Conservation (phyloP, 2,888 invertebrate genomes). For the Rutpela maculata region DNA sequence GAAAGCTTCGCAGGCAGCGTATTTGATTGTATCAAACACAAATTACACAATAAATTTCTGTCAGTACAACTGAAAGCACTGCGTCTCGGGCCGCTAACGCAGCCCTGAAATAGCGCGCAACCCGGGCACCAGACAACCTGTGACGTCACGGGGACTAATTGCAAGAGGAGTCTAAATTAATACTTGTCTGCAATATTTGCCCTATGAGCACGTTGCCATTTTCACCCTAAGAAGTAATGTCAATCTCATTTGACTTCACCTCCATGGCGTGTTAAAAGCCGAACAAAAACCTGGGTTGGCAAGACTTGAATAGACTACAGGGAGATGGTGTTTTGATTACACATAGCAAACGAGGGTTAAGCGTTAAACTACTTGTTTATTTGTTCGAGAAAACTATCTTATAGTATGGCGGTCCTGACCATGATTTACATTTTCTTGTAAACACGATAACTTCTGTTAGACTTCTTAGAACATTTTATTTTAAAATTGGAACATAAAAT, state of each 20-base stretch:
- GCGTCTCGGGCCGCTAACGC: slow-evolving; percentile 1
- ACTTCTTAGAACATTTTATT: too few relatives aligned
- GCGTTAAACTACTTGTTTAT: neutral
- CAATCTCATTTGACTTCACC: slow-evolving; percentile 15
- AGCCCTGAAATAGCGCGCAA: slow-evolving; percentile 20
- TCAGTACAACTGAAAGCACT: neutral
- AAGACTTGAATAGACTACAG: neutral
- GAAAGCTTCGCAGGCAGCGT: neutral
- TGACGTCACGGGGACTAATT: slow-evolving; percentile 33
- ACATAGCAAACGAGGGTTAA: neutral
- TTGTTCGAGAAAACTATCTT: neutral
- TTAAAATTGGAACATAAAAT: too few relatives aligned
- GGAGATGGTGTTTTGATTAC: neutral
- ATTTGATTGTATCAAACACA: slow-evolving; percentile 16
- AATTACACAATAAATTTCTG: slow-evolving; percentile 18
- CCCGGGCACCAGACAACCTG: slow-evolving; percentile 23
- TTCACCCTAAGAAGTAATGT: slow-evolving; percentile 16
- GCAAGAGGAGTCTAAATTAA: slow-evolving; percentile 24
- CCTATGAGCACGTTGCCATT: slow-evolving; percentile 13
- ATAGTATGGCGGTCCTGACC: neutral
- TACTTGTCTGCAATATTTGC: slow-evolving; percentile 26
- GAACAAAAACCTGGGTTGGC: neutral
- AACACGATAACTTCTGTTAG: too few relatives aligned
- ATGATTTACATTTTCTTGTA: neutral
- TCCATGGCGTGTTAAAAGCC: slow-evolving; percentile 8